phyloP scores from a whole-genome alignment of 2,797 vertebrate genomes.

The Pagetopsis macropterus region DNA sequence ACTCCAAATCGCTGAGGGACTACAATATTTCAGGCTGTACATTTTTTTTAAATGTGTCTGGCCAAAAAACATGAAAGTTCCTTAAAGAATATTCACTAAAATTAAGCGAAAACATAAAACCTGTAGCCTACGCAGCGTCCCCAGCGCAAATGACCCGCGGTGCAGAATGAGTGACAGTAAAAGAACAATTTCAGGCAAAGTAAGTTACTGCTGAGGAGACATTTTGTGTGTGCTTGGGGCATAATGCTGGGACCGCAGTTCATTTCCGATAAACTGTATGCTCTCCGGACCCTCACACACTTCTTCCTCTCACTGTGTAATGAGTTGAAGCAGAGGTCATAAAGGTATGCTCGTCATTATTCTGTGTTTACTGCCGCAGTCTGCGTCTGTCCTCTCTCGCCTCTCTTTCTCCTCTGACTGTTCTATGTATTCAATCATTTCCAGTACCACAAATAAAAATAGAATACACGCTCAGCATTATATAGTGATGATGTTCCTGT shows the following conservation, averaged over 20 bases:
- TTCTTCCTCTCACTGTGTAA: slow-evolving; percentile 8
- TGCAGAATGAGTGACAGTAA: slow-evolving; percentile 49
- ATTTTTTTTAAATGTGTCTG: too few relatives aligned
- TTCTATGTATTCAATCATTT: not conserved
- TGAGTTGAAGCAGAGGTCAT: slow-evolving; percentile 32
- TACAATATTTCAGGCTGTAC: too few relatives aligned
- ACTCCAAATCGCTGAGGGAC: too few relatives aligned
- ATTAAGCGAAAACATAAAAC: too few relatives aligned
- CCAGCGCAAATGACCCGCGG: not conserved
- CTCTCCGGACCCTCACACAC: not conserved
- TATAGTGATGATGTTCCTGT: not conserved
- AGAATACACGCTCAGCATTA: not conserved
- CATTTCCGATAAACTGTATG: slow-evolving; percentile 48
- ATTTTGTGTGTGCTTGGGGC: slow-evolving; percentile 16
- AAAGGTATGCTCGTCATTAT: slow-evolving; percentile 12
- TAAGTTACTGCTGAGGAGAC: slow-evolving; percentile 38
- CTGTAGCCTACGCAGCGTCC: too few relatives aligned
- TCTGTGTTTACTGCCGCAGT: slow-evolving; percentile 22
- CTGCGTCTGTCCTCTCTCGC: slow-evolving; percentile 8
- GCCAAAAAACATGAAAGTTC: too few relatives aligned
- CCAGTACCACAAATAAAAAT: slow-evolving; percentile 6
- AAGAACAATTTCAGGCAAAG: slow-evolving; percentile 30
- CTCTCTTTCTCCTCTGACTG: slow-evolving; percentile 3
- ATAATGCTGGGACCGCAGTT: slow-evolving; percentile 31
- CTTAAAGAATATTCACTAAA: too few relatives aligned